These are phyloP conservation scores for Myotis pilosus DNA, from an alignment of 2,797 vertebrate species.

Conservation along the genomic window DNA sequence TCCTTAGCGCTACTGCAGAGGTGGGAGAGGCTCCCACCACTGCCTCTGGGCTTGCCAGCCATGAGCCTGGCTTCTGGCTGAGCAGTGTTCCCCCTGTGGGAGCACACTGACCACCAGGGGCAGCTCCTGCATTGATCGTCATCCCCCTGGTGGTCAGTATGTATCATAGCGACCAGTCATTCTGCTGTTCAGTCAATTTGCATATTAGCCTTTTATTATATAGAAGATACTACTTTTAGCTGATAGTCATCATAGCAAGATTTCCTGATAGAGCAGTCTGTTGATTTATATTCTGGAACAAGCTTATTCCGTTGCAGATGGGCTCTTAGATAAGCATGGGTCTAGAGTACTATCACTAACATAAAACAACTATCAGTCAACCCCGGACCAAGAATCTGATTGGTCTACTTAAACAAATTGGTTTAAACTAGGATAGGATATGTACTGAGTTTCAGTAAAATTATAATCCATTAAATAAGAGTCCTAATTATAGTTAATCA, in stretches of 20 bases:
- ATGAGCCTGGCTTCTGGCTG: too few species aligned
- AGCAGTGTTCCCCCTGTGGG: too few species aligned
- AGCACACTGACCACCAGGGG: too few species aligned
- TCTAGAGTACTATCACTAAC: not conserved
- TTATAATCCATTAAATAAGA: not conserved
- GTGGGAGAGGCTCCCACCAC: too few species aligned
- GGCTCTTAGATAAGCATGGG: not conserved
- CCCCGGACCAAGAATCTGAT: not conserved
- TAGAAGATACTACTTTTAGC: not conserved
- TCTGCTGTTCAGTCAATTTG: too few species aligned
- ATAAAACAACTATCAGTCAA: not conserved
- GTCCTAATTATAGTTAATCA: not conserved
- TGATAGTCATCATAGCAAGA: not conserved
- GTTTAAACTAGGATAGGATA: not conserved
- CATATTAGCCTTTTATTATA: too few species aligned
- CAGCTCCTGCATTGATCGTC: too few species aligned
- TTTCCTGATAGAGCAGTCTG: not conserved
- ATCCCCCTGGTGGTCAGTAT: too few species aligned
- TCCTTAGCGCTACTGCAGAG: too few species aligned
- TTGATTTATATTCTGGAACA: not conserved
- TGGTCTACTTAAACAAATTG: not conserved
- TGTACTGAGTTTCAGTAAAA: not conserved
- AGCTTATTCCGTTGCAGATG: not conserved
- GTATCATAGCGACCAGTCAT: too few species aligned
- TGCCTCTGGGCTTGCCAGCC: too few species aligned